Evolutionary conservation across 2,113 vertebrate species (phyloP).

Genomic region (Petrocephalus zakoni): DNA sequence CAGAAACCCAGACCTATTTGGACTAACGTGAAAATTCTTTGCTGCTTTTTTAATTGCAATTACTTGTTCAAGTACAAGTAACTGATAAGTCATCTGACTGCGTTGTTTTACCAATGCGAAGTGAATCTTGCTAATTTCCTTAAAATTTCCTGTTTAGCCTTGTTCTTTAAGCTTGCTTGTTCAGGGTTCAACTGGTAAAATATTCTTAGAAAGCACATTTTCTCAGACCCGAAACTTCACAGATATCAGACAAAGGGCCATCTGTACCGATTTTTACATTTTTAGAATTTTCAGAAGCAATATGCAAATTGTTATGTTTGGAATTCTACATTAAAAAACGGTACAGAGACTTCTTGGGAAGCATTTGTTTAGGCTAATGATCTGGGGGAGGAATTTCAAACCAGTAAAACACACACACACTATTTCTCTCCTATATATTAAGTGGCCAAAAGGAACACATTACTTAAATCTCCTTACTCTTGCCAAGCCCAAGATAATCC

Average conservation of each 20-base stretch:
- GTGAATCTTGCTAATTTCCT: neutral
- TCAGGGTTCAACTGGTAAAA: neutral
- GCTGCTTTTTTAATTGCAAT: neutral
- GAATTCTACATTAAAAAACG: neutral
- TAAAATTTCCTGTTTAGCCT: neutral
- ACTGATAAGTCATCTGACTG: neutral
- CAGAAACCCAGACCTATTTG: neutral
- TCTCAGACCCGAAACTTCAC: neutral
- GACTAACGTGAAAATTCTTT: neutral
- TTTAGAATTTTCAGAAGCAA: neutral
- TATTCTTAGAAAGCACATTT: neutral
- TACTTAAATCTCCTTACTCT: neutral
- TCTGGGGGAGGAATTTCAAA: neutral
- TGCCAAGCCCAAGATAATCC: neutral
- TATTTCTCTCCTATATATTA: neutral
- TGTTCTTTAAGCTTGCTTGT: neutral
- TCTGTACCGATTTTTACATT: neutral
- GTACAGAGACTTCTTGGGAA: neutral
- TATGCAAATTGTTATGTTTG: slow-evolving; percentile 6
- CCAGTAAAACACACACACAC: neutral
- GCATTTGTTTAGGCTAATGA: neutral
- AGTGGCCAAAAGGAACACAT: neutral
- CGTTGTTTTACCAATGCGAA: neutral
- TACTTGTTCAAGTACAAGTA: neutral
- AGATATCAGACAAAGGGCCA: neutral